These are phyloP conservation scores for Petrocephalus microphthalmus DNA, from an alignment of 2,113 vertebrate species.

Conservation along the genomic window DNA sequence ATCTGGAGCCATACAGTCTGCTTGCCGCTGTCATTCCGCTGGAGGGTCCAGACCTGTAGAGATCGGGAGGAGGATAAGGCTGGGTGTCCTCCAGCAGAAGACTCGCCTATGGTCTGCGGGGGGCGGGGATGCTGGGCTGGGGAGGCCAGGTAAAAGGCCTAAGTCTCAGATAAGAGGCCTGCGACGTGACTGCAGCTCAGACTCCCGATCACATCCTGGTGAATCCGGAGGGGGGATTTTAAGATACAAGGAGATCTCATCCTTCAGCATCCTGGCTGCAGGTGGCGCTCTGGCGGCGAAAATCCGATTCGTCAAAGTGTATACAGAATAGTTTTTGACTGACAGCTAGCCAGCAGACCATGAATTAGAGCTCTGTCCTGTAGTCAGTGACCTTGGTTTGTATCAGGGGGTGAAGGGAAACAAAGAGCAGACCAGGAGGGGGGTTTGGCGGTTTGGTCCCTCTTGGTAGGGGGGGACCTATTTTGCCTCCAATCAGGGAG, in stretches of 20 bases:
- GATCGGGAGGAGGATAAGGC: conserved; percentile 27
- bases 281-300: neutral
- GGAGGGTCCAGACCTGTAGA: neutral
- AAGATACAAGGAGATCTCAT: neutral
- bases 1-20: conserved; percentile 36
- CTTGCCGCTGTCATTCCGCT: conserved; percentile 28
- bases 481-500: neutral
- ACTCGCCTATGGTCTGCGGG: neutral
- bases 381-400: neutral
- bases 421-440: neutral
- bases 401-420: neutral
- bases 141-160: neutral
- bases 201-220: neutral
- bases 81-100: neutral
- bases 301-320: neutral
- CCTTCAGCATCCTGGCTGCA: neutral
- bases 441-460: neutral
- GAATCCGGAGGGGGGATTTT: too few species aligned
- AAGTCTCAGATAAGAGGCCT: neutral
- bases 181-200: neutral
- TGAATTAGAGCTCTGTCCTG: neutral
- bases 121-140: neutral
- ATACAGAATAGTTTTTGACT: neutral
- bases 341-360: neutral
- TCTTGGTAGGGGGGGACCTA: neutral